Percentiles rank a stretch among this genome's conserved stretches.
Conservation (phyloP, 2,888 invertebrate species). For the Diarsia brunnea region DNA sequence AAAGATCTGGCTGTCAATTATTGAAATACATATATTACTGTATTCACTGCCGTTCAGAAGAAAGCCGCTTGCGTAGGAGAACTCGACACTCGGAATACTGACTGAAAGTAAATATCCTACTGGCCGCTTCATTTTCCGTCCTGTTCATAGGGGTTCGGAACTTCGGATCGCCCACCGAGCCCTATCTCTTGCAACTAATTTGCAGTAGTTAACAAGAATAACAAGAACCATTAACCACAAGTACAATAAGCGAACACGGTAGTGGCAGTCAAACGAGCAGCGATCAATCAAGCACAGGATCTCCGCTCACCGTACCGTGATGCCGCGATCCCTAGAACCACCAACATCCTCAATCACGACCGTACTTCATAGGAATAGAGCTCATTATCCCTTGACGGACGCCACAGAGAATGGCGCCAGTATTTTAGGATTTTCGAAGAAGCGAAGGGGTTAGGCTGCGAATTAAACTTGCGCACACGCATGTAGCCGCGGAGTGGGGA, state of each 20-base stretch:
- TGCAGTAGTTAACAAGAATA: conserved; percentile 64
- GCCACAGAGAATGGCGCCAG: conserved; percentile 80
- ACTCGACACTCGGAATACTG: neutral
- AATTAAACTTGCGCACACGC: conserved; percentile 81
- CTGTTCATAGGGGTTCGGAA: neutral
- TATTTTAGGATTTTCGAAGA: conserved; percentile 90
- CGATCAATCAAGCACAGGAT: conserved; percentile 87
- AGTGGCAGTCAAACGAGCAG: conserved; percentile 68
- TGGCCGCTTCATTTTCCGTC: neutral
- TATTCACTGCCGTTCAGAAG: conserved; percentile 1
- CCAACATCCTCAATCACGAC: conserved; percentile 69
- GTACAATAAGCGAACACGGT: conserved; percentile 66
- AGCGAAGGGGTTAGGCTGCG: conserved; percentile 81
- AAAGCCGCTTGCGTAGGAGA: neutral
- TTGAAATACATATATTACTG: conserved; percentile 23
- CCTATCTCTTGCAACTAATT: conserved; percentile 54
- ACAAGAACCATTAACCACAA: conserved; percentile 69
- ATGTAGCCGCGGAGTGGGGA: conserved; percentile 69
- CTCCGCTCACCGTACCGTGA: conserved; percentile 87
- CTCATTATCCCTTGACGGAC: conserved; percentile 74
- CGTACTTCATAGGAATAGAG: conserved; percentile 74
- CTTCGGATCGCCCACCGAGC: conserved; percentile 38
- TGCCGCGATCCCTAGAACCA: conserved; percentile 84
- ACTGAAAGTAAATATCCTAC: neutral
- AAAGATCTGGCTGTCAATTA: conserved; percentile 30